Evolutionary conservation across 53 echinoderm and acorn worm species (phyloP), one percentile per base, ranked within the genome.

Genomic region (Hippasteria phrygiana): DNA sequence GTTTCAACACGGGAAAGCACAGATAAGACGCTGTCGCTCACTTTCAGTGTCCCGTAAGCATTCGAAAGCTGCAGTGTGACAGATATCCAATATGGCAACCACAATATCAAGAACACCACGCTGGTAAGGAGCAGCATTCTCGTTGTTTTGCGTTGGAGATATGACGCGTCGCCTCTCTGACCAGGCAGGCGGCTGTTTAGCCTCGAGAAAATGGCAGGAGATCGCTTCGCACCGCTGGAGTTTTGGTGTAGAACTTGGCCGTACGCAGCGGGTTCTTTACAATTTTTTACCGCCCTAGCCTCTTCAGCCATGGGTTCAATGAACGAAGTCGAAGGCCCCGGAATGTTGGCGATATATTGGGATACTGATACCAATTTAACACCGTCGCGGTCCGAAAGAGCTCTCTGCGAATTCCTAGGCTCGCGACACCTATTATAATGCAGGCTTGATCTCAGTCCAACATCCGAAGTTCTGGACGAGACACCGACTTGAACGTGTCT

Each of bases 1-100:
- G 12, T 28, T 48, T 48, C 29, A 0, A 48, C 18, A 22, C 24
- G 17, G 2, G 4, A 6, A 18, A 75, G 18, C 31, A 50, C 46
- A 31, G 1, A 12, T 6, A 48, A 0, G 34, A 48, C 47, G 16
- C 10, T 47, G n/a, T 46, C 33, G 29, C 32, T 43, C 17, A 48
- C 75, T 14, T 40, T 32, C 16, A 5, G 28, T 1, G 4, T 24
- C 50, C 48, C 6, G 32, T 50, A 75, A n/a, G 28, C 32, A 48
- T 72, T n/a, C 22, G 8, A 0, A 0, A 75, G 31, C 18, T 32
- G 9, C 50, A 75, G 31, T 1, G 18, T 22, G 37, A 50, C 51
- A 24, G 16, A 48, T 17, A 71, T 70, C 85, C 85, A 85, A 67
- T 85, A 85, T 35, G 85, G 85, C 70, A 85, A 54, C 85, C 85